These are phyloP conservation scores for Bradypodion ventrale DNA, from an alignment of 2,797 vertebrate species.

Conservation along the genomic window DNA sequence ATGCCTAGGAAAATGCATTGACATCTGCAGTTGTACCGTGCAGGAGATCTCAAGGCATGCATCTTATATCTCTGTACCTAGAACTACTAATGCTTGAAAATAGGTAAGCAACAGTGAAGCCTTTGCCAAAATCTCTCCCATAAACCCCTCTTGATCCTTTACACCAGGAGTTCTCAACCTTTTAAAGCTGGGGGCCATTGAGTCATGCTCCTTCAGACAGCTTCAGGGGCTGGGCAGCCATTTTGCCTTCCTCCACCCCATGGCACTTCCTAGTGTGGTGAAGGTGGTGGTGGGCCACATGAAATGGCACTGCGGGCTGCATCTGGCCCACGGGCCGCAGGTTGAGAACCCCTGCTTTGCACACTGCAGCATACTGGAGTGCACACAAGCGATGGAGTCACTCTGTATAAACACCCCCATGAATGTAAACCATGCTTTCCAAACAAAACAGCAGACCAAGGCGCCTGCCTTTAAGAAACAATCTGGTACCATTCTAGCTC, in stretches of 20 bases:
- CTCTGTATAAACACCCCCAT: slow-evolving; percentile 10
- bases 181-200: too few species aligned
- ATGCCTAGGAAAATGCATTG: background rate
- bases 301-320: too few species aligned
- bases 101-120: background rate
- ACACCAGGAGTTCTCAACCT: too few species aligned
- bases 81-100: too few species aligned
- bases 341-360: background rate
- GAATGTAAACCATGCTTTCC: slow-evolving; percentile 30
- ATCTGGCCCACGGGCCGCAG: too few species aligned
- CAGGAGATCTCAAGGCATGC: background rate
- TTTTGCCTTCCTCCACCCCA: too few species aligned
- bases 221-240: too few species aligned
- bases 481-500: background rate
- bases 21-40: background rate
- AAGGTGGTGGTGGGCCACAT: too few species aligned
- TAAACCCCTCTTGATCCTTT: too few species aligned
- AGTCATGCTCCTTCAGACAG: too few species aligned
- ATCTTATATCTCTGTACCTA: background rate
- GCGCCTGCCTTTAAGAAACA: background rate
- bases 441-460: background rate
- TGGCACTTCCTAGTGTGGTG: too few species aligned
- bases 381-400: background rate
- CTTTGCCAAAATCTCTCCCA: too few species aligned
- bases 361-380: background rate